Base-by-base conservation (phyloP, 2,113 vertebrate species). In the Tachysurus fulvidraco region DNA sequence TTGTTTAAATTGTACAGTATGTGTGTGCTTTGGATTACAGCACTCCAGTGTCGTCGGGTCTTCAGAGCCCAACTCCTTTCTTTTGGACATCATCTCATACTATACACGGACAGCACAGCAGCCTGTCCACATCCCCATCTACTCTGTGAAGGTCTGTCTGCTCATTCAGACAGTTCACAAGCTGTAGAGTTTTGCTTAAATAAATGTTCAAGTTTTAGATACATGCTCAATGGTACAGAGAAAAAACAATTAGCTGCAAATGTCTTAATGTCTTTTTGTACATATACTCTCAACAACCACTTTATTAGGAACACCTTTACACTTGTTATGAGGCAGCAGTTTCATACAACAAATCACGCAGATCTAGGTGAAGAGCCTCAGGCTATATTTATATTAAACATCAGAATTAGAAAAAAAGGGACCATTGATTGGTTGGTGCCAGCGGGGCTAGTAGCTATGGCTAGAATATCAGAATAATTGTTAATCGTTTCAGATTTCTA, bases 31-130 rank as follows among this genome's bases (percentile, higher is more conserved):
- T 87, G 79, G 57, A 8, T 83, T 62, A 0, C 92, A 97, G 96
- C 94, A 94, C 0, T 74, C 91, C 1, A 87, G 91, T 23, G 90
- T 89, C 0, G 92, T 92, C 65, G 92, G 89, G 85, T 86, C 94
- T 41, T 90, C 88, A 0, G 88, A 94, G 1, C 93, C 95, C 1
- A 95, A 95, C 84, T 93, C 92, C 28, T 97, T 97, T 93, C 94
- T 97, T 76, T 89, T 95, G 3, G 97, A 98, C 3, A 95, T 95
- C 77, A 95, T 96, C 30, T 94, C 96, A 1, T 98, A 97, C 92
- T 97, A 98, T 12, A 91, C 96, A 0, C 96, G 96, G 86, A 96
- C 97, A 94, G 96, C 95, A 74, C 90, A 89, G 25, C 96, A 96
- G 89, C 96, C 96, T 0, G 88, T 98, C 88, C 92, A 94, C 83